Evolutionary conservation across 2,113 vertebrate genomes (phyloP).

Genomic region (Bufo gargarizans): DNA sequence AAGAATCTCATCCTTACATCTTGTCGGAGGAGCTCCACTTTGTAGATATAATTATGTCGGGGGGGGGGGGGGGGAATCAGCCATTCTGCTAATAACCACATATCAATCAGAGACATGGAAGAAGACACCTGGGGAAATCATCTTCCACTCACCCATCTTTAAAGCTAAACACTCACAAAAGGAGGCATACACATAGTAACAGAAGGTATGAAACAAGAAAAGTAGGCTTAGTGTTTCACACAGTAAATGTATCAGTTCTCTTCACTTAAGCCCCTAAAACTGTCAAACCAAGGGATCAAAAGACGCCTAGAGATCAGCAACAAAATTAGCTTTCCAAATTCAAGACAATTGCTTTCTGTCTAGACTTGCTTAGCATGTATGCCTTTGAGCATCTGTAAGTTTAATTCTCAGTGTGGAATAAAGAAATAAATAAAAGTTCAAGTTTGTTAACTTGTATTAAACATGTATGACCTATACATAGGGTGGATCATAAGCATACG

Average conservation of each 20-base stretch:
- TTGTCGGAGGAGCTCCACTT: neutral
- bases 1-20: neutral
- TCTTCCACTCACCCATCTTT: neutral
- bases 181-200: neutral
- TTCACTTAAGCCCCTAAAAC: conserved; percentile 5
- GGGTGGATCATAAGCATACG: too few relatives aligned
- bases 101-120: neutral
- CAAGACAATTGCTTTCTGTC: conserved; percentile 12
- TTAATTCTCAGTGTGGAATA: neutral
- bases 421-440: neutral
- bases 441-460: neutral
- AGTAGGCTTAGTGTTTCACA: neutral
- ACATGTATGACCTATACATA: too few relatives aligned
- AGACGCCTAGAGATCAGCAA: neutral
- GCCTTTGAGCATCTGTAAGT: neutral
- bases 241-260: neutral
- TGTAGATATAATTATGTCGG: neutral
- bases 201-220: conserved; percentile 1
- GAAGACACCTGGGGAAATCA: neutral
- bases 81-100: neutral
- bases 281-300: conserved; percentile 27
- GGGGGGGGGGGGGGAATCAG: neutral
- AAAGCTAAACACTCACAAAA: neutral
- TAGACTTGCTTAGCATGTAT: conserved; percentile 11
- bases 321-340: neutral